Conservation (phyloP, 2,113 vertebrate genomes). For the Nothobranchius furzeri region DNA sequence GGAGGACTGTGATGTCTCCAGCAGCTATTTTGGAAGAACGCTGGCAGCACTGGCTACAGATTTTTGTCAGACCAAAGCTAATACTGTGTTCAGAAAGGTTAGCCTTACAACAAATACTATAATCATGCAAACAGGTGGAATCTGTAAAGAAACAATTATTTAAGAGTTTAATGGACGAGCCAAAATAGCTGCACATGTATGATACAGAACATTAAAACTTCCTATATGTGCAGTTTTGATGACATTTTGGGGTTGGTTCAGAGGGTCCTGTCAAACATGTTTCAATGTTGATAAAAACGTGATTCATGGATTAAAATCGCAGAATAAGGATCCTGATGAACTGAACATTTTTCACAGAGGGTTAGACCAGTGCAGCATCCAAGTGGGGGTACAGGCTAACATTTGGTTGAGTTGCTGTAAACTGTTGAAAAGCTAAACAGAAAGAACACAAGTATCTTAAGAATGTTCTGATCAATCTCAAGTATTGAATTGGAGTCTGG, state of each 20-base stretch:
- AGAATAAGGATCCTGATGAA: too few relatives aligned
- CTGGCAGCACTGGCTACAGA: conserved; percentile 13
- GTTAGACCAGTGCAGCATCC: neutral
- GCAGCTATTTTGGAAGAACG: conserved; percentile 40
- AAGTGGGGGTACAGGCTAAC: neutral
- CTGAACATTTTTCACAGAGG: too few relatives aligned
- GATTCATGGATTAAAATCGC: too few relatives aligned
- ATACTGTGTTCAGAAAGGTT: neutral
- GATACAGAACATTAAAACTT: too few relatives aligned
- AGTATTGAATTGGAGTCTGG: neutral
- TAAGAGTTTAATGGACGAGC: too few relatives aligned
- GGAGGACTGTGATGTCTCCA: neutral
- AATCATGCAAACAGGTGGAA: neutral
- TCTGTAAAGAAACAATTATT: neutral
- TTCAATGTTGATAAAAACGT: too few relatives aligned
- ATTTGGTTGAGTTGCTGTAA: neutral
- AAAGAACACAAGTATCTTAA: neutral
- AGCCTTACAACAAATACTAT: neutral
- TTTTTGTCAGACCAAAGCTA: conserved; percentile 3
- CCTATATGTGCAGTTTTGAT: too few relatives aligned
- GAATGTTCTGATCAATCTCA: neutral
- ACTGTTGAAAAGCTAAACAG: neutral
- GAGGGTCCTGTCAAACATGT: too few relatives aligned
- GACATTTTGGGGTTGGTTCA: too few relatives aligned
- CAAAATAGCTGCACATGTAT: too few relatives aligned